Conservation (phyloP, 1,140 invertebrate species). For the Microplitis mediator region DNA sequence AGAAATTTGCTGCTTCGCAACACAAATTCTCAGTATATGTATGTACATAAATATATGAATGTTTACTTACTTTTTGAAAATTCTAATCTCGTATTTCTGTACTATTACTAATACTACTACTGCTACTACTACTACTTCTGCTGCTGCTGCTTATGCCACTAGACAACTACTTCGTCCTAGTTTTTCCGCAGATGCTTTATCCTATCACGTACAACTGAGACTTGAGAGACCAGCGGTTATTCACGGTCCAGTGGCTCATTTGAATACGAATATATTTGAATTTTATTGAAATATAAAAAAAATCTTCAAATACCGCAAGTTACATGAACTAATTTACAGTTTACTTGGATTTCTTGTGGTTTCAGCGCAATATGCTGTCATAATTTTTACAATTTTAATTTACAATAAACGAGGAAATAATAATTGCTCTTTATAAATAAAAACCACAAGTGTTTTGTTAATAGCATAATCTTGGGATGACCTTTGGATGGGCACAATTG, state of each 20-base stretch:
- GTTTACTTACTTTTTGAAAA: slow-evolving; percentile 27
- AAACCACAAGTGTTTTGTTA: too few relatives aligned
- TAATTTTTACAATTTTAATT: too few relatives aligned
- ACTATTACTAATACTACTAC: background rate
- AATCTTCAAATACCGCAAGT: background rate
- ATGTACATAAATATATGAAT: slow-evolving; percentile 12
- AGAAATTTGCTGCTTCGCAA: background rate
- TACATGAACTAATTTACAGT: background rate
- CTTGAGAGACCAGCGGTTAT: slow-evolving; percentile 18
- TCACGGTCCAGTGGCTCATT: slow-evolving; percentile 26
- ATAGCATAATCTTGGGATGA: too few relatives aligned
- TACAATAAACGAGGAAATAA: too few relatives aligned
- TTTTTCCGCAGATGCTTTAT: too few relatives aligned
- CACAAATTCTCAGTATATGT: background rate
- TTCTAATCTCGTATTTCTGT: slow-evolving; percentile 28
- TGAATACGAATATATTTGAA: slow-evolving; percentile 37
- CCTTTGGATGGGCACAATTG: background rate
- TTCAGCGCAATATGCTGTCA: background rate
- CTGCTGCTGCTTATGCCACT: background rate
- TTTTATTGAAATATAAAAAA: slow-evolving; percentile 32
- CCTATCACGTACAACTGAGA: slow-evolving; percentile 13
- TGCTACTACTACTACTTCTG: background rate
- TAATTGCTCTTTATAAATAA: too few relatives aligned
- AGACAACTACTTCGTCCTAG: background rate
- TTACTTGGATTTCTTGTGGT: background rate